Conservation (phyloP, 2,113 vertebrate species). For the Limanda limanda region DNA sequence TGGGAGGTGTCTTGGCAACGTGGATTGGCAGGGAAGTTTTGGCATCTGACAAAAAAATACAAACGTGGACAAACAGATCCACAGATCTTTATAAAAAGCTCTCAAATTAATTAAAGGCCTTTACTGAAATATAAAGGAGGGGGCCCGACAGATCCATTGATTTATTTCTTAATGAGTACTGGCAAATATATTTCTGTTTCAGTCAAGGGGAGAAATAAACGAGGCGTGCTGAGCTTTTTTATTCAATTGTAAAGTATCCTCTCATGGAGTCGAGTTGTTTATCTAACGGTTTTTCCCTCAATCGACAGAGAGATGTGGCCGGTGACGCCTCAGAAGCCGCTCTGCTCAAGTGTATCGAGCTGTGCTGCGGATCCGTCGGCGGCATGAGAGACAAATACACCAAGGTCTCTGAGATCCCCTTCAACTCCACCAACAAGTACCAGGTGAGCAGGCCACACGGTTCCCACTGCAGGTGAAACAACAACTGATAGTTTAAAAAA, state of each 20-base stretch:
- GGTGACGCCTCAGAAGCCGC: slow-evolving; percentile 95
- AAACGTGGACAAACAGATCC: slow-evolving; percentile 10
- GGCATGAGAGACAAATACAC: slow-evolving; percentile 88
- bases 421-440: slow-evolving; percentile 97
- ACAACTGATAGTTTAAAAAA: neutral
- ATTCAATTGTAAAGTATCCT: neutral
- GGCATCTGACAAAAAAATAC: slow-evolving; percentile 1
- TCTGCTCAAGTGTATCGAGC: slow-evolving; percentile 92
- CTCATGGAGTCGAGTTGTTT: too few relatives aligned
- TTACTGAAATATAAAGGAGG: slow-evolving; percentile 19
- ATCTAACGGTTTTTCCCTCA: neutral
- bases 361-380: slow-evolving; percentile 90
- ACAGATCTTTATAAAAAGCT: slow-evolving; percentile 43
- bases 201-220: neutral
- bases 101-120: slow-evolving; percentile 43
- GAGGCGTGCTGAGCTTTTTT: neutral
- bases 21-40: slow-evolving; percentile 21
- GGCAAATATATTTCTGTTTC: neutral
- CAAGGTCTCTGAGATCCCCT: slow-evolving; percentile 91
- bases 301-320: slow-evolving; percentile 86
- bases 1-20: slow-evolving; percentile 23
- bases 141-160: slow-evolving; percentile 5
- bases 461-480: neutral
- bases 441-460: slow-evolving; percentile 80
- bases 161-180: slow-evolving; percentile 14